Conservation (phyloP, 53 echinoderm and acorn worm genomes). For the Henricia sp. region DNA sequence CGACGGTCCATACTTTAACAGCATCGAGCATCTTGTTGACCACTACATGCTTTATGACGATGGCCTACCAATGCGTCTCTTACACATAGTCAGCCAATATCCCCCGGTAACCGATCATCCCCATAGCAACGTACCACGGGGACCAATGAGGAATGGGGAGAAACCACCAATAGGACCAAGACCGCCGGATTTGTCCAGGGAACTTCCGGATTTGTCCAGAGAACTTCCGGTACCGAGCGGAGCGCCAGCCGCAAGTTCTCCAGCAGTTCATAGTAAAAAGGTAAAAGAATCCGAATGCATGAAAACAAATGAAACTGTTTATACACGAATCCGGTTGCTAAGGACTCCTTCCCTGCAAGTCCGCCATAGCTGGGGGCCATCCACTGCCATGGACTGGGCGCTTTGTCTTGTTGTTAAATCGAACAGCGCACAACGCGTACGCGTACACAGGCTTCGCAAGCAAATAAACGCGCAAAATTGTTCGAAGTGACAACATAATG, state of each 20-base stretch:
- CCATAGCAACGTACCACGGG: slow-evolving; percentile 3
- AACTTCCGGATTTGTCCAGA: slow-evolving; percentile 39
- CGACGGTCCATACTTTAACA: slow-evolving; percentile 92
- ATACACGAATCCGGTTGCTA: no score
- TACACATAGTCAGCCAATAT: slow-evolving; percentile 62
- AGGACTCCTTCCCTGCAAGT: no score
- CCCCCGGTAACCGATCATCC: slow-evolving; percentile 37
- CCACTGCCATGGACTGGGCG: no score
- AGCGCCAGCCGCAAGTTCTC: slow-evolving; percentile 5
- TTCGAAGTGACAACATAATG: no score
- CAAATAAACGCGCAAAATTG: no score
- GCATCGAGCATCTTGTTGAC: slow-evolving; percentile 83
- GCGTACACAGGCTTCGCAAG: no score
- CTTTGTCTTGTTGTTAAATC: no score
- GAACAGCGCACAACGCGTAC: no score
- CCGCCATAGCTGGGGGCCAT: no score
- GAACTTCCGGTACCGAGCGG: slow-evolving; percentile 4
- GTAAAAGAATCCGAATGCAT: no score
- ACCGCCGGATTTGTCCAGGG: slow-evolving; percentile 53
- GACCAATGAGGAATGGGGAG: slow-evolving; percentile 23
- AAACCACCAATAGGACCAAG: slow-evolving; percentile 62
- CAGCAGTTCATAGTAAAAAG: neutral
- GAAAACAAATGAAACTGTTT: no score
- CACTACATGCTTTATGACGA: slow-evolving; percentile 95
- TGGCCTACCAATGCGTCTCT: slow-evolving; percentile 87